phyloP scores from a whole-genome alignment of 2,888 invertebrate genomes.

The Amiota communis region DNA sequence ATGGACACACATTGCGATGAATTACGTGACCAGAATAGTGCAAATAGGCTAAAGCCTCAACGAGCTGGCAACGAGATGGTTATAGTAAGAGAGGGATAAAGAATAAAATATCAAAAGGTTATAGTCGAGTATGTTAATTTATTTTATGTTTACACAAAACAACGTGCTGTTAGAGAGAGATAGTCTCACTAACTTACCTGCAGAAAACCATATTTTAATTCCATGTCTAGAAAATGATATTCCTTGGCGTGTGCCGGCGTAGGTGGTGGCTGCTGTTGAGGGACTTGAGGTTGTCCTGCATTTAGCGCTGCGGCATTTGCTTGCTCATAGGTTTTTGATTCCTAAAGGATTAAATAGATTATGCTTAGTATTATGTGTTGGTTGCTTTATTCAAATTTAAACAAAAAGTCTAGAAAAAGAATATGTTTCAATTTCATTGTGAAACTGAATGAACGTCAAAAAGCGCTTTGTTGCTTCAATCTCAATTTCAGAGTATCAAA shows the following conservation, averaged over 20 bases:
- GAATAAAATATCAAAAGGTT: neutral
- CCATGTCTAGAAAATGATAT: constrained; percentile 91
- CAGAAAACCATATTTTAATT: constrained; percentile 92
- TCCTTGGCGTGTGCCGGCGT: constrained; percentile 81
- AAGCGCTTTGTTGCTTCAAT: constrained; percentile 51
- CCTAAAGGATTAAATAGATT: constrained; percentile 53
- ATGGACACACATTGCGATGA: constrained; percentile 96
- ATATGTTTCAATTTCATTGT: neutral
- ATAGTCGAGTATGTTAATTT: neutral
- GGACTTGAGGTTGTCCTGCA: constrained; percentile 35
- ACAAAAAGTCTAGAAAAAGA: neutral
- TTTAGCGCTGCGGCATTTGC: constrained; percentile 64
- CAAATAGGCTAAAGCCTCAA: constrained; percentile 93
- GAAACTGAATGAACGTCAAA: constrained; percentile 36
- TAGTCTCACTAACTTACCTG: constrained; percentile 81
- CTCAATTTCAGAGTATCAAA: constrained; percentile 17
- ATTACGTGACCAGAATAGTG: constrained; percentile 91
- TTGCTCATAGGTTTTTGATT: constrained; percentile 72
- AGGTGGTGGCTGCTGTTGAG: constrained; percentile 48
- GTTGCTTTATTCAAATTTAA: constrained; percentile 18
- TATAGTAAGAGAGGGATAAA: constrained; percentile 45
- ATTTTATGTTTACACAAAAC: constrained; percentile 4
- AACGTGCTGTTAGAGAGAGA: no score
- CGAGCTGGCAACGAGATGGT: constrained; percentile 79
- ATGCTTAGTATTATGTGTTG: no score